Percentiles rank a stretch among this genome's conserved stretches.
These are phyloP conservation scores for Nesometra sesokonis DNA, from an alignment of 35 echinoderm and acorn worm genomes.

Conservation along the genomic window DNA sequence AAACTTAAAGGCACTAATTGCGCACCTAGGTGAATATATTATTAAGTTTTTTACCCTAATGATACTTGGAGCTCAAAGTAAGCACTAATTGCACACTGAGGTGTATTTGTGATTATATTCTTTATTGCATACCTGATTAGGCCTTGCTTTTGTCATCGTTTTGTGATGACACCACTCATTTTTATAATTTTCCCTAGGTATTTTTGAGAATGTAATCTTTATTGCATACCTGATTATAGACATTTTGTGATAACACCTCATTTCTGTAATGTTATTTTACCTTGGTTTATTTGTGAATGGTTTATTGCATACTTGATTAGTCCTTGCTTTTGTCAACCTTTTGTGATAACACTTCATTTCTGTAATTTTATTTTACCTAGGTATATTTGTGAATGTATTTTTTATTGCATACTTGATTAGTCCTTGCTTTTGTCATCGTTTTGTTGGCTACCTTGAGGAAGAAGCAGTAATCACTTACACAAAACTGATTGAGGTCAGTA, in stretches of 20 bases:
- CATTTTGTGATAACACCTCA: too few species aligned
- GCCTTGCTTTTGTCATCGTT: constrained; percentile 73
- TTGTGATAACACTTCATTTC: too few species aligned
- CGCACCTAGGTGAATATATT: too few species aligned
- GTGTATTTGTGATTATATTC: not conserved
- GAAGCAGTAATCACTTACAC: constrained; percentile 87
- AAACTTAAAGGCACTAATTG: too few species aligned
- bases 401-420: constrained; percentile 62
- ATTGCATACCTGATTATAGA: too few species aligned
- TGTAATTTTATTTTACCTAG: constrained; percentile 13
- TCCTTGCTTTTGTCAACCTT: constrained; percentile 68
- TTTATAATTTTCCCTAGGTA: too few species aligned
- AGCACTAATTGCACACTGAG: too few species aligned
- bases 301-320: too few species aligned
- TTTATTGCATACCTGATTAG: constrained; percentile 71
- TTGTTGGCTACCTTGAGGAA: constrained; percentile 85
- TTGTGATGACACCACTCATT: too few species aligned
- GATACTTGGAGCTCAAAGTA: constrained; percentile 68
- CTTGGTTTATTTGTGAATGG: too few species aligned
- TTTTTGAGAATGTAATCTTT: too few species aligned
- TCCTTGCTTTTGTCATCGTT: constrained; percentile 74
- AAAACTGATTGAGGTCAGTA: constrained; percentile 62
- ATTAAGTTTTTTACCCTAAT: constrained; percentile 35
- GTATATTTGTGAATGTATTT: constrained; percentile 66
- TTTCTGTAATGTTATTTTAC: too few species aligned